A percentile compares a stretch with the other conserved stretches of the same genome.
phyloP scores from a whole-genome alignment of 2,113 vertebrate species.

The Okapia johnstoni region DNA sequence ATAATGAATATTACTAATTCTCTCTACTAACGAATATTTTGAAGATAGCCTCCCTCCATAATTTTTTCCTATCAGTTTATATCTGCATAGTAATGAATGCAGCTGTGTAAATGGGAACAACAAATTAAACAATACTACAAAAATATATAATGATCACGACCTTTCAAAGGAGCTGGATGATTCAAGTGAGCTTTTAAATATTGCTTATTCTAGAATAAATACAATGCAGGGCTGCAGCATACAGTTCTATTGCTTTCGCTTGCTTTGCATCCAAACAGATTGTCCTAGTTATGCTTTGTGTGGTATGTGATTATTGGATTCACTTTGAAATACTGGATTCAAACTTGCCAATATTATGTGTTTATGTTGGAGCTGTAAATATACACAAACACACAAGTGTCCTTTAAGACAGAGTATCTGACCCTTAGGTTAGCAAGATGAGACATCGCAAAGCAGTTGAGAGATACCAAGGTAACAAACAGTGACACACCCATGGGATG shows the following conservation, averaged over 20 bases:
- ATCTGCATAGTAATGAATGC: constrained; percentile 37
- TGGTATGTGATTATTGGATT: neutral
- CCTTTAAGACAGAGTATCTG: neutral
- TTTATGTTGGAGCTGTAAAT: neutral
- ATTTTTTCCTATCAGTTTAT: constrained; percentile 40
- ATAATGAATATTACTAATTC: constrained; percentile 24
- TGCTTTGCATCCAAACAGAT: neutral
- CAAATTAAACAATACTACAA: constrained; percentile 30
- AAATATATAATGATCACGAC: constrained; percentile 25
- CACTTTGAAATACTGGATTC: neutral
- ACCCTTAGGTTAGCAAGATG: neutral
- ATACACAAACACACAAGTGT: neutral
- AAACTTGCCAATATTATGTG: neutral
- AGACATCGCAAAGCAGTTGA: neutral
- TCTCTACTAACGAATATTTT: constrained; percentile 10
- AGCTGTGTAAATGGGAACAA: constrained; percentile 9
- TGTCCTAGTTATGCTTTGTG: neutral
- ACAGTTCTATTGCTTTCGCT: neutral
- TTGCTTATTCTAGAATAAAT: constrained; percentile 32
- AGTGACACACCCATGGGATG: neutral
- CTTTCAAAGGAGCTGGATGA: constrained; percentile 26
- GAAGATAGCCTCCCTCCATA: neutral
- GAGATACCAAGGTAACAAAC: constrained; percentile 15
- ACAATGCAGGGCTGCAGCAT: neutral
- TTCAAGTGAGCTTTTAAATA: constrained; percentile 38